A percentile compares a stretch with the other conserved stretches of the same genome.
These are phyloP conservation scores for Chymomyza caudatula DNA, from an alignment of 2,888 invertebrate species.

Conservation along the genomic window DNA sequence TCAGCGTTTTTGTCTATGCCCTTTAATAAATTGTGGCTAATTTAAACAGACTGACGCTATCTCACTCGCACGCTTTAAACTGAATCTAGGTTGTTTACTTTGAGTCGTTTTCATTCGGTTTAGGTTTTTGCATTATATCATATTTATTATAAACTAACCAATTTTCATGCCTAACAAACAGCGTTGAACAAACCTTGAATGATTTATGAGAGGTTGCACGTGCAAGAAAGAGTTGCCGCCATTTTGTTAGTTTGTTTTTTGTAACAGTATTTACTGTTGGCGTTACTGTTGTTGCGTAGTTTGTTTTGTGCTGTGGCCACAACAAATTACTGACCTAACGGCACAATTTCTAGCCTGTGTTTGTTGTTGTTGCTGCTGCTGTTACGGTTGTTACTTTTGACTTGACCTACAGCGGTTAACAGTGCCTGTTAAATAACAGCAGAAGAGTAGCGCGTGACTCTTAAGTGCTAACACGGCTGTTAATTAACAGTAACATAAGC, in stretches of 20 bases:
- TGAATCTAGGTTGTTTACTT: not conserved
- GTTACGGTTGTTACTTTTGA: not conserved
- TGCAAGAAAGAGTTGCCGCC: slow-evolving; percentile 12
- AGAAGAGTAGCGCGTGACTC: not conserved
- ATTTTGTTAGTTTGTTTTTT: slow-evolving; percentile 9
- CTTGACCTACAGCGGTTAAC: slow-evolving; percentile 23
- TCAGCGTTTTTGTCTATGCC: not conserved
- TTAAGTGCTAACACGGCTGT: slow-evolving; percentile 28
- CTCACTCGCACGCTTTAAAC: not conserved
- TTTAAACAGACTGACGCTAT: not conserved
- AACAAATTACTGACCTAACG: slow-evolving; percentile 55
- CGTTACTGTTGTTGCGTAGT: not conserved
- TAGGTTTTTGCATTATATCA: not conserved
- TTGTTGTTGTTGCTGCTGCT: not conserved
- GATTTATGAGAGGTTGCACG: slow-evolving; percentile 2
- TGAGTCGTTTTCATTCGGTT: not conserved
- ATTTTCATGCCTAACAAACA: not conserved
- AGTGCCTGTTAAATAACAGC: not conserved
- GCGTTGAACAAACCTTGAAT: not conserved
- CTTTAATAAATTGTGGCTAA: not conserved
- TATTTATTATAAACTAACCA: slow-evolving; percentile 3
- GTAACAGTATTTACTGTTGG: not conserved
- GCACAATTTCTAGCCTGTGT: not conserved
- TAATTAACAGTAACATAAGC: no score
- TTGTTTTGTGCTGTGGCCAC: not conserved